A percentile compares a stretch with the other conserved stretches of the same genome.
Evolutionary conservation across 2,888 invertebrate genomes (phyloP).

Genomic region (Heliconius aoede): DNA sequence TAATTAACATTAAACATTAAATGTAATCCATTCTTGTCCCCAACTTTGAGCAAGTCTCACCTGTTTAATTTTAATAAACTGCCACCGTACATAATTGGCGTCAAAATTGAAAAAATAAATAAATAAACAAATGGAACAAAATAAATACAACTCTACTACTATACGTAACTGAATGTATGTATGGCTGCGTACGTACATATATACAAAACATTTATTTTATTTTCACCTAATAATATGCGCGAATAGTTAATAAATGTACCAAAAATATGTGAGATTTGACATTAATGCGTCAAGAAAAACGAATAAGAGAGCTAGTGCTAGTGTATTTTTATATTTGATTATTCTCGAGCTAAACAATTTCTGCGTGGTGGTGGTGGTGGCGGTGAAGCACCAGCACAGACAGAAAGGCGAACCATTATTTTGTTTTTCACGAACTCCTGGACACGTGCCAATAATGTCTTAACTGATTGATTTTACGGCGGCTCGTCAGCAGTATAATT

Average conservation of each 20-base stretch:
- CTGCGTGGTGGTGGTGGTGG: constrained; percentile 14
- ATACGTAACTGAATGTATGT: neutral
- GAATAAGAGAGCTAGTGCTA: constrained; percentile 6
- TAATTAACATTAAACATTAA: too few species aligned
- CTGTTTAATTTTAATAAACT: too few species aligned
- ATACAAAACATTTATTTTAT: neutral
- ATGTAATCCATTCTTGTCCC: too few species aligned
- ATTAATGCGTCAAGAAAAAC: neutral
- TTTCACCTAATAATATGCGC: neutral
- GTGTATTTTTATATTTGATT: constrained; percentile 9
- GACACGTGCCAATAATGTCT: constrained; percentile 51
- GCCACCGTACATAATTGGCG: too few species aligned
- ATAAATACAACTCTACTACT: too few species aligned
- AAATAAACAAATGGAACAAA: too few species aligned
- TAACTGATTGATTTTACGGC: constrained; percentile 67
- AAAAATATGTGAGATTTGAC: constrained; percentile 11
- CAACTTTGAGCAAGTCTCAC: too few species aligned
- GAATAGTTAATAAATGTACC: constrained; percentile 15
- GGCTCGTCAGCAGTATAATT: constrained; percentile 57
- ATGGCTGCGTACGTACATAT: neutral
- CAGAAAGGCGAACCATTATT: constrained; percentile 33
- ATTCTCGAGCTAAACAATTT: neutral
- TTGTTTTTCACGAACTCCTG: constrained; percentile 47
- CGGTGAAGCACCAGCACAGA: neutral
- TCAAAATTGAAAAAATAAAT: too few species aligned